These are phyloP conservation scores for Piliocolobus tephrosceles DNA, from an alignment of 2,113 vertebrate species.

Conservation along the genomic window DNA sequence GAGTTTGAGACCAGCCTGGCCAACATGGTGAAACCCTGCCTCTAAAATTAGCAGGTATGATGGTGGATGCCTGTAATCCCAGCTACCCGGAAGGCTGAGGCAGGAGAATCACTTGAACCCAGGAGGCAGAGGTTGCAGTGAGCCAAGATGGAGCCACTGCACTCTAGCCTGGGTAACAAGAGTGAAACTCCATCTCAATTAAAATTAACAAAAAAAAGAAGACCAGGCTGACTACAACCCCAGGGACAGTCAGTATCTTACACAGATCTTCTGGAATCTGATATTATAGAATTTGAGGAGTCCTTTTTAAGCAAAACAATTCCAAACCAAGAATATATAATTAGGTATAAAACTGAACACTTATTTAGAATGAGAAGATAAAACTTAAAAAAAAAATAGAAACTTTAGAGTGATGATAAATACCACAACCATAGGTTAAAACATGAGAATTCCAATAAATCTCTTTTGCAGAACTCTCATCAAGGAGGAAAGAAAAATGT, in stretches of 20 bases:
- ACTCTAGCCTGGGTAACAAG: background rate
- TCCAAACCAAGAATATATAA: background rate
- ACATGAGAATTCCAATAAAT: background rate
- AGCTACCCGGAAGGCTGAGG: too few species aligned
- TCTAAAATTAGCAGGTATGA: too few species aligned
- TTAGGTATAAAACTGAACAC: background rate
- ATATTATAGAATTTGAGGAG: background rate
- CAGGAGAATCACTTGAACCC: too few species aligned
- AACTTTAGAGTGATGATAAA: background rate
- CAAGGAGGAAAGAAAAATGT: background rate
- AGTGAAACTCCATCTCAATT: background rate
- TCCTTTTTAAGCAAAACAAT: background rate
- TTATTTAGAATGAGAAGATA: conserved; percentile 21
- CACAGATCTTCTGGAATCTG: background rate
- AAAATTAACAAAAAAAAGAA: background rate
- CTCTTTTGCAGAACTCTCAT: background rate
- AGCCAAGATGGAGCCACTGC: too few species aligned
- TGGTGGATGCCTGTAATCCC: too few species aligned
- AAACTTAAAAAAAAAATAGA: background rate
- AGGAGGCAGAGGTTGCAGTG: too few species aligned
- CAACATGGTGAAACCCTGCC: too few species aligned
- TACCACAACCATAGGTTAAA: background rate
- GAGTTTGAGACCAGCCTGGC: too few species aligned
- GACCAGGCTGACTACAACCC: background rate
- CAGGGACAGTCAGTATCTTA: background rate